A percentile compares a stretch with the other conserved stretches of the same genome.
Evolutionary conservation across 2,888 invertebrate genomes (phyloP).

Genomic region (Tiphia femorata): DNA sequence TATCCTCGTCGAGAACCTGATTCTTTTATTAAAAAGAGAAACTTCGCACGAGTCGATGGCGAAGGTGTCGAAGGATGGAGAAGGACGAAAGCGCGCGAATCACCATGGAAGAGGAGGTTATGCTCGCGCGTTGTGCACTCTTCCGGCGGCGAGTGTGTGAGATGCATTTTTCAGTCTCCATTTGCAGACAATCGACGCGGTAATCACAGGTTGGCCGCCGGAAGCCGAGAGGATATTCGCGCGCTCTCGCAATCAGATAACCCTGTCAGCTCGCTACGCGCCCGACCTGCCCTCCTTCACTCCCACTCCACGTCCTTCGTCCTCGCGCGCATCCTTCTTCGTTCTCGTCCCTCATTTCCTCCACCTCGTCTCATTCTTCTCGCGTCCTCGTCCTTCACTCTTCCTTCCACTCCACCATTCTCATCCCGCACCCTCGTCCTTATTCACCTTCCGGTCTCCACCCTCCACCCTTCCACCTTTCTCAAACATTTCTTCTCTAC

Average conservation of each 20-base stretch:
- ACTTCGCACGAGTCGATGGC: neutral
- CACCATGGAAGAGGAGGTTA: neutral
- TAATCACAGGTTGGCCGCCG: conserved; percentile 62
- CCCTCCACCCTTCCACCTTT: too few species aligned
- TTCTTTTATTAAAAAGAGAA: too few species aligned
- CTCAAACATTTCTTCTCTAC: too few species aligned
- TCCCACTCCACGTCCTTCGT: neutral
- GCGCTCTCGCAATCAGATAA: conserved; percentile 63
- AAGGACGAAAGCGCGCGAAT: neutral
- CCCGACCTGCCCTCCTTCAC: conserved; percentile 46
- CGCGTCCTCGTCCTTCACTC: neutral
- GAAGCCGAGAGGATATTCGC: conserved; percentile 63
- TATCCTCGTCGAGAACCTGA: too few species aligned
- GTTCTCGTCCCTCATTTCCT: conserved; percentile 3
- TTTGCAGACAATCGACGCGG: conserved; percentile 61
- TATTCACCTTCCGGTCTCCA: neutral
- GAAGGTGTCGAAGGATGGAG: conserved; percentile 13
- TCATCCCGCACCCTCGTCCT: too few species aligned
- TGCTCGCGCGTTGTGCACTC: conserved; percentile 24
- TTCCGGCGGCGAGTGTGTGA: conserved; percentile 49
- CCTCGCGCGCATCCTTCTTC: neutral
- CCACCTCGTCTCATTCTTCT: conserved; percentile 14
- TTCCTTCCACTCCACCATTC: neutral
- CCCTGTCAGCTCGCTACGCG: conserved; percentile 38
- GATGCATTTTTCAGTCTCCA: conserved; percentile 59